These are phyloP conservation scores for Cheilosia urbana DNA, from an alignment of 2,888 invertebrate genomes.

Conservation along the genomic window DNA sequence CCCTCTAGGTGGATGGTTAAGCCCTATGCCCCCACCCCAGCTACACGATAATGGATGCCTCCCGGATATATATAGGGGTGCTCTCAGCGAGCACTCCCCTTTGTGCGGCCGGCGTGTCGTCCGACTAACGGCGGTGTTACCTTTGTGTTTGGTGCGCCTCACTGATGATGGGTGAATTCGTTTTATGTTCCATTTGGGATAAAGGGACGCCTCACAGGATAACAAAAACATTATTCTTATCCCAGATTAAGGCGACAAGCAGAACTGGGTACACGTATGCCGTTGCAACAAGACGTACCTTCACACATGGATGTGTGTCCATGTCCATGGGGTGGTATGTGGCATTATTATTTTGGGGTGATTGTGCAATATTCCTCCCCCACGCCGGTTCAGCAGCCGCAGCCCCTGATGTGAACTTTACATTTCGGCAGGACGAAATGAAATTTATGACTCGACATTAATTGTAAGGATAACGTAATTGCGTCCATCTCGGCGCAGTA, in stretches of 20 bases:
- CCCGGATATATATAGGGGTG: constrained; percentile 20
- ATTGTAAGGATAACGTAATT: constrained; percentile 72
- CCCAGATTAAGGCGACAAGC: constrained; percentile 72
- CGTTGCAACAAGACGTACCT: constrained; percentile 35
- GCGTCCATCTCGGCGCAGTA: constrained; percentile 42
- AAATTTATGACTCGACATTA: constrained; percentile 82
- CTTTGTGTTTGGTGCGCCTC: constrained; percentile 58
- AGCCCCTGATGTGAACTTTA: constrained; percentile 6
- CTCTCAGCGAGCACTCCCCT: constrained; percentile 25
- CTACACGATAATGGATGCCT: constrained; percentile 63
- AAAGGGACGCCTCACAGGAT: constrained; percentile 72
- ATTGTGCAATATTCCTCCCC: constrained; percentile 63
- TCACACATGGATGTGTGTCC: not conserved
- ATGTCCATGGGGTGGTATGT: not conserved
- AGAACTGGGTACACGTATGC: constrained; percentile 51
- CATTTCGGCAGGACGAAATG: constrained; percentile 67
- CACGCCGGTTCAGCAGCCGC: not conserved
- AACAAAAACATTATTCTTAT: constrained; percentile 75
- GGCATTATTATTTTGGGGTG: constrained; percentile 43
- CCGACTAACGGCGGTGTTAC: constrained; percentile 43
- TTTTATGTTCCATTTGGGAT: constrained; percentile 69
- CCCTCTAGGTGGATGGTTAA: constrained; percentile 23
- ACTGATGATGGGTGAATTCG: constrained; percentile 65
- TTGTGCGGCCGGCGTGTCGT: constrained; percentile 20
- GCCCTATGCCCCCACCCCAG: not conserved